Evolutionary conservation across 2,797 vertebrate genomes (phyloP).

Genomic region (Petrocephalus sullivani): DNA sequence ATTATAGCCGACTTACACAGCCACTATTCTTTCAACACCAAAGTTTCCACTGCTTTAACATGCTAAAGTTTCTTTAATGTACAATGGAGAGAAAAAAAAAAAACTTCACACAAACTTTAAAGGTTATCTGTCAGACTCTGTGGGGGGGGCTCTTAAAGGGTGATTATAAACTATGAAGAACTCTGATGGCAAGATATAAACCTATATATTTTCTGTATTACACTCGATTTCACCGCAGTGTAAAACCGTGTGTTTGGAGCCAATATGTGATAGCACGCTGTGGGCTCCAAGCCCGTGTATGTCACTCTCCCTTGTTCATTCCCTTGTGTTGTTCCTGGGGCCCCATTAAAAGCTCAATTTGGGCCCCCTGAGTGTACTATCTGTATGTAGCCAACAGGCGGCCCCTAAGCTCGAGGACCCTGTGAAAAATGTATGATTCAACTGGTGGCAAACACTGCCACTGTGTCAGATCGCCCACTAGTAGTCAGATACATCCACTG

Average conservation of each 20-base stretch:
- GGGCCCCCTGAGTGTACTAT: too few relatives aligned
- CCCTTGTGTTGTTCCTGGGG: too few relatives aligned
- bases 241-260: background rate
- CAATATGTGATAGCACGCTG: background rate
- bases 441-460: background rate
- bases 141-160: background rate
- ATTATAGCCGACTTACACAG: background rate
- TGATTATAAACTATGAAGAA: background rate
- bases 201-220: background rate
- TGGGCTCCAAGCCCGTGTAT: background rate
- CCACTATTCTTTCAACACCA: background rate
- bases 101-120: background rate
- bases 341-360: too few relatives aligned
- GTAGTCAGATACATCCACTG: background rate
- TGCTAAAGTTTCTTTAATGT: background rate
- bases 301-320: background rate
- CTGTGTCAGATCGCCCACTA: background rate
- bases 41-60: background rate
- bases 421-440: background rate
- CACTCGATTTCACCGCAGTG: constrained; percentile 1
- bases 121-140: background rate
- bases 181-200: background rate
- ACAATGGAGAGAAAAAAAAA: background rate
- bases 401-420: background rate
- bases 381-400: too few relatives aligned